These are phyloP conservation scores for Oncorhynchus clarkii DNA, from an alignment of 2,113 vertebrate species.

Conservation along the genomic window DNA sequence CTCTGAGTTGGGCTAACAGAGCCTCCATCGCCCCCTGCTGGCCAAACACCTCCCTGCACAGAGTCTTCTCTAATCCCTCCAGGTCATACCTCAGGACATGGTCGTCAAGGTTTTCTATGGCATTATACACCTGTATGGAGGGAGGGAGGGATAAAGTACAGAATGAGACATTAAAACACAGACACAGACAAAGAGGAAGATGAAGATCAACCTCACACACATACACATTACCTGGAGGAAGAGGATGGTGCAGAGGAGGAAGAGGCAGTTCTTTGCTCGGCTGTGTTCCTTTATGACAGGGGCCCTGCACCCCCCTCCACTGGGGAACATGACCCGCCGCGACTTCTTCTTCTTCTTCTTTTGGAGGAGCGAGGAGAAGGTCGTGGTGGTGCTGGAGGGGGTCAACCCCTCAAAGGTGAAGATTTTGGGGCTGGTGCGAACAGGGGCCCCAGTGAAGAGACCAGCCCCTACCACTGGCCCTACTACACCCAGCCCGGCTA, in stretches of 20 bases:
- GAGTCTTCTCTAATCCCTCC: conserved; percentile 86
- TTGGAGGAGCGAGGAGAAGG: neutral
- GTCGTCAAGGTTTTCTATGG: conserved; percentile 96
- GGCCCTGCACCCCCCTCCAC: conserved; percentile 54
- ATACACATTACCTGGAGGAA: conserved; percentile 74
- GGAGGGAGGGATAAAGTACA: neutral
- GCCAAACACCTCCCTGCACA: conserved; percentile 87
- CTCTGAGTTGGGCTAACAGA: conserved; percentile 79
- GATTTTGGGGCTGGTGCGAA: conserved; percentile 75
- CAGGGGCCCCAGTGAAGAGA: neutral
- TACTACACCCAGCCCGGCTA: conserved; percentile 17
- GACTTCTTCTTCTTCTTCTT: conserved; percentile 72
- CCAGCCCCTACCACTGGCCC: neutral
- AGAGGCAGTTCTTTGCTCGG: conserved; percentile 85
- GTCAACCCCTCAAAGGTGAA: conserved; percentile 85
- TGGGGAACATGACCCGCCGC: conserved; percentile 80
- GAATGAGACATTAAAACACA: neutral
- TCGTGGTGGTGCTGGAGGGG: neutral
- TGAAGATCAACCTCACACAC: neutral
- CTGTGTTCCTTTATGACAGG: conserved; percentile 78
- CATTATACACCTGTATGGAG: conserved; percentile 84
- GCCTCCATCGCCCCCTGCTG: conserved; percentile 80
- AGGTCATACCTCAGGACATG: conserved; percentile 89
- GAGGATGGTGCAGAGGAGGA: conserved; percentile 83
- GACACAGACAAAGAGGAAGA: neutral